Base-by-base conservation (phyloP, 2,888 invertebrate species). In the Rosalia funebris region DNA sequence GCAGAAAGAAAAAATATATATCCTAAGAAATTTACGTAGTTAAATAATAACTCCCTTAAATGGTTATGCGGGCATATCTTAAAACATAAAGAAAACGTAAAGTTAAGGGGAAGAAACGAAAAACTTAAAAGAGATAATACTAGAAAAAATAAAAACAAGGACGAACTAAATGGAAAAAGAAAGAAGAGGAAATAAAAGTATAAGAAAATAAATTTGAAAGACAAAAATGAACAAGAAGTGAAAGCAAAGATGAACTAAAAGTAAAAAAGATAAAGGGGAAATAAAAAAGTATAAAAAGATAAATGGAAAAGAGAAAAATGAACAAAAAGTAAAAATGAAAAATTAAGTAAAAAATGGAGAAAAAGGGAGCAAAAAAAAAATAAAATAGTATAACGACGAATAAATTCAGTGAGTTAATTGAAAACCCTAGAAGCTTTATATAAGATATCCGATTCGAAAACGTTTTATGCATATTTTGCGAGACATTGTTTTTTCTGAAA, bases 321-420 rank as follows among this genome's bases (percentile, higher is more conserved):
- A 25, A 25, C 3, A 7, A 7, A 25, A 25, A 7, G 25, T 5
- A 25, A 25, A 25, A 25, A 25, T 3, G 7, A 25, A 25, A 25
- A 7, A 7, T 25, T 5, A 25, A 25, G 25, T 25, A 25, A 25
- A 25, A 25, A 25, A 25, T 25, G 7, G 25, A 25, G 25, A 25
- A 25, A 25, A 7, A 7, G 25, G 7, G 7, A 15, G 17, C 10
- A 5, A 57, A 14, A 14, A 9, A 20, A 11, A 25, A 16, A 12
- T 17, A 36, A 50, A 50, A 50, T n/a, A 57, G 9, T 45, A 16
- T 31, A 48, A 39, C 1, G 39, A 41, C 5, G 10, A 45, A 41
- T 10, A 41, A 14, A 16, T 12, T n/a, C n/a, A n/a, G n/a, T n/a
- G n/a, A n/a, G n/a, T n/a, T n/a, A n/a, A n/a, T n/a, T n/a, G n/a